phyloP scores from a whole-genome alignment of 2,888 invertebrate species.

The Aphidoletes aphidimyza region DNA sequence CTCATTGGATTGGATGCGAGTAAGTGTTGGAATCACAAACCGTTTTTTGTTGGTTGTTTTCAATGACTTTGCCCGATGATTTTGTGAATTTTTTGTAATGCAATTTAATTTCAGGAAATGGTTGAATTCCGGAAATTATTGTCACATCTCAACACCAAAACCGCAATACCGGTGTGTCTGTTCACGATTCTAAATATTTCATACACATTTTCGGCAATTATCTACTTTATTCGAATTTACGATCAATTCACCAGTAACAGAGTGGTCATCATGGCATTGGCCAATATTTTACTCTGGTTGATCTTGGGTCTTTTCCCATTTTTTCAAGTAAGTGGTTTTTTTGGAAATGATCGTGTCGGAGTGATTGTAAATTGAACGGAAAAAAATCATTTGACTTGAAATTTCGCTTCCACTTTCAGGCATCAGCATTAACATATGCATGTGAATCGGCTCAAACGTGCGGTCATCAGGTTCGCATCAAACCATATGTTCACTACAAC shows the following conservation, averaged over 20 bases:
- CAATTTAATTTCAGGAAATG: slow-evolving; percentile 72
- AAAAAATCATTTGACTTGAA: background rate
- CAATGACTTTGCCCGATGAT: no score
- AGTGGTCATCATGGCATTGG: slow-evolving; percentile 78
- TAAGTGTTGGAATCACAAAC: slow-evolving; percentile 62
- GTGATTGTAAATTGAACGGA: background rate
- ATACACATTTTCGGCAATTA: slow-evolving; percentile 76
- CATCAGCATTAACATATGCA: slow-evolving; percentile 78
- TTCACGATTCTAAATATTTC: slow-evolving; percentile 80
- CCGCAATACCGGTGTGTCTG: slow-evolving; percentile 80
- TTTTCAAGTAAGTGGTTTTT: slow-evolving; percentile 53
- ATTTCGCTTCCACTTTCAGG: slow-evolving; percentile 66
- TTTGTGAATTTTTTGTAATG: background rate
- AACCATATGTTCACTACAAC: slow-evolving; percentile 84
- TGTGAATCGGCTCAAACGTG: slow-evolving; percentile 78
- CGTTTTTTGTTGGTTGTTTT: background rate
- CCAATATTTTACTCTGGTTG: slow-evolving; percentile 66
- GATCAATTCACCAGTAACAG: slow-evolving; percentile 62
- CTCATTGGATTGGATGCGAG: slow-evolving; percentile 83
- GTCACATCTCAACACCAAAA: slow-evolving; percentile 79
- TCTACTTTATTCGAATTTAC: slow-evolving; percentile 74
- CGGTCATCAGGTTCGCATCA: slow-evolving; percentile 81
- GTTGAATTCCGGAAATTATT: slow-evolving; percentile 82
- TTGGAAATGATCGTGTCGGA: no score
- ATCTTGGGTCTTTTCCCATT: slow-evolving; percentile 61